A percentile compares a stretch with the other conserved stretches of the same genome.
Conservation (phyloP, 2,888 invertebrate species). For the Microchrysa polita region DNA sequence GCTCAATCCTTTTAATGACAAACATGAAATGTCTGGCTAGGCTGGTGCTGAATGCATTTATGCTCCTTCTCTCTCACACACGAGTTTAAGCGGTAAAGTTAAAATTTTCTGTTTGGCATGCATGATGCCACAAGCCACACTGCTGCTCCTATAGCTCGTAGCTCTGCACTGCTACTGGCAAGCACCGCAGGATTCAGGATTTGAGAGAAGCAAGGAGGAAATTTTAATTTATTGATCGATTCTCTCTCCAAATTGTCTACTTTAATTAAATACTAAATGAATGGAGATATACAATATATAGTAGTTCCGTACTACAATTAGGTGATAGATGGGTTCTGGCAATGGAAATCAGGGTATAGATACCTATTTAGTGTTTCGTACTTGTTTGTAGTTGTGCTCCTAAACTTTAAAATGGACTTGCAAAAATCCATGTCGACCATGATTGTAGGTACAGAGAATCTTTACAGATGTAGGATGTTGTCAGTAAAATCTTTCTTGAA, state of each 20-base stretch:
- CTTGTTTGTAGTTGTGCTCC: too few relatives aligned
- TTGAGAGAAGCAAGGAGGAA: conserved; percentile 2
- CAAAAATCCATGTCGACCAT: too few relatives aligned
- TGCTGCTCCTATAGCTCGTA: too few relatives aligned
- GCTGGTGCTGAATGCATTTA: too few relatives aligned
- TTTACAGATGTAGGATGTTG: too few relatives aligned
- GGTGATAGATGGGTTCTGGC: too few relatives aligned
- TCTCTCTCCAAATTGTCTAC: conserved; percentile 29
- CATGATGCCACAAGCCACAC: neutral
- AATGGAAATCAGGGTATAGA: too few relatives aligned
- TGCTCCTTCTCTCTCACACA: neutral
- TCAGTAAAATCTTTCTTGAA: too few relatives aligned
- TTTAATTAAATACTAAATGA: conserved; percentile 26
- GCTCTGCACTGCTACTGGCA: neutral
- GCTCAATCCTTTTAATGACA: neutral
- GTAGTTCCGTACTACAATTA: too few relatives aligned
- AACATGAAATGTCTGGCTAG: conserved; percentile 12
- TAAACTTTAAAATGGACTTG: too few relatives aligned
- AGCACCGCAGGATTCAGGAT: neutral
- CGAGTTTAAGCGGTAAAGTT: neutral
- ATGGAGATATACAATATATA: neutral
- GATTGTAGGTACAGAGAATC: too few relatives aligned
- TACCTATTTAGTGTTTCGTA: too few relatives aligned
- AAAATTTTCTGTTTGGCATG: conserved; percentile 15
- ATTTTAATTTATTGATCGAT: conserved; percentile 43